Conservation (phyloP, 2,888 invertebrate species). For the Hyposoter didymator region DNA sequence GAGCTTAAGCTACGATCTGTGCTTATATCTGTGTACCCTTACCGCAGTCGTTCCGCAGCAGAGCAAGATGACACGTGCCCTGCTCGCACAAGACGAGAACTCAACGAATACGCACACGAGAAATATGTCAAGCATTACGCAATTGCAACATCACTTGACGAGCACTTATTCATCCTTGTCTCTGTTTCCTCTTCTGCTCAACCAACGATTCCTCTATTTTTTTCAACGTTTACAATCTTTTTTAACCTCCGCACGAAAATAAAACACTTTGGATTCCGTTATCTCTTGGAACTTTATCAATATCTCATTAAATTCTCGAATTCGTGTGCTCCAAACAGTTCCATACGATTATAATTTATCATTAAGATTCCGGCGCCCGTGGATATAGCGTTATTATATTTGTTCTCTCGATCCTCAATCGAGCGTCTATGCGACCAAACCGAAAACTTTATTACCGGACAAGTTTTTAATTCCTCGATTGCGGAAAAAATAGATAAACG, state of each 20-base stretch:
- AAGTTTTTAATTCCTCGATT: neutral
- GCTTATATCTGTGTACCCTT: constrained; percentile 15
- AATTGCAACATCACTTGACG: constrained; percentile 40
- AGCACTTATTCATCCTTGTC: constrained; percentile 19
- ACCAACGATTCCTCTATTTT: neutral
- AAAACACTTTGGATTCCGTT: constrained; percentile 1
- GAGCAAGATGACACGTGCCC: constrained; percentile 62
- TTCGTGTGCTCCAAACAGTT: neutral
- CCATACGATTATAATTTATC: constrained; percentile 15
- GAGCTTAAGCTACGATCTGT: constrained; percentile 55
- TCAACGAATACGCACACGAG: constrained; percentile 18
- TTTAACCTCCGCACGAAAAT: neutral
- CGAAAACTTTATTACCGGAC: neutral
- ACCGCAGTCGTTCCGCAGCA: constrained; percentile 56
- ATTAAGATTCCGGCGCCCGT: neutral
- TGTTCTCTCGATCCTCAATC: constrained; percentile 8
- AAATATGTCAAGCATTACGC: constrained; percentile 44
- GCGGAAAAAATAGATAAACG: constrained; percentile 13
- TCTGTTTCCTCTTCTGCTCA: neutral
- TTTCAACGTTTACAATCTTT: neutral
- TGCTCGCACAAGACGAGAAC: neutral
- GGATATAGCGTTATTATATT: neutral
- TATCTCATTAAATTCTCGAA: constrained; percentile 1
- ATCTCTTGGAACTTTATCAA: constrained; percentile 17
- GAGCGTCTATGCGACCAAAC: neutral